phyloP scores from a whole-genome alignment of 2,797 vertebrate genomes.

The Eleutherodactylus coqui region DNA sequence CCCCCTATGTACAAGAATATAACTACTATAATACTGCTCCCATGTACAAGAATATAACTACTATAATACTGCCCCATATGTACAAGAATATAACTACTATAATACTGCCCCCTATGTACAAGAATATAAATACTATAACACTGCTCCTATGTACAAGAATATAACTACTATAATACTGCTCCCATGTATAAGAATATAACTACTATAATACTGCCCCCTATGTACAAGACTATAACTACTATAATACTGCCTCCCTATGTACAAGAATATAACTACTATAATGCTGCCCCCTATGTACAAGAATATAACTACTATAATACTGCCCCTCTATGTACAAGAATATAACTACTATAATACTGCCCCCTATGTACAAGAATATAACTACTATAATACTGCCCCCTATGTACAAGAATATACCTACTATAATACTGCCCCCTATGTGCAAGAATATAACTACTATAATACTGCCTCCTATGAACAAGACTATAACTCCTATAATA shows the following conservation, averaged over 20 bases:
- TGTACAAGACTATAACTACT: slow-evolving; percentile 7
- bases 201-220: slow-evolving; percentile 9
- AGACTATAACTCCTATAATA: slow-evolving; percentile 6
- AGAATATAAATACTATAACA: slow-evolving; percentile 8
- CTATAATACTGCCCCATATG: too few relatives aligned
- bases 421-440: neutral
- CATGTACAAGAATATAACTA: too few relatives aligned
- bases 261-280: slow-evolving; percentile 20
- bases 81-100: too few relatives aligned
- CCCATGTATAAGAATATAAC: slow-evolving; percentile 10
- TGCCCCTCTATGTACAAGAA: neutral
- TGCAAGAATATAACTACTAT: neutral
- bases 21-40: too few relatives aligned
- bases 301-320: slow-evolving; percentile 9
- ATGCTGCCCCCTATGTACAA: neutral
- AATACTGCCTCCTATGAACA: neutral
- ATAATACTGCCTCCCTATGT: slow-evolving; percentile 6
- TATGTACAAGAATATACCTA: slow-evolving; percentile 3
- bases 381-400: neutral
- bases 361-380: neutral
- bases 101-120: neutral
- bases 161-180: slow-evolving; percentile 17
- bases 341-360: slow-evolving; percentile 20
- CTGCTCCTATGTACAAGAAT: neutral
- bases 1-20: too few relatives aligned